Evolutionary conservation across 2,797 vertebrate species (phyloP).

Genomic region (Danio albolineatus): DNA sequence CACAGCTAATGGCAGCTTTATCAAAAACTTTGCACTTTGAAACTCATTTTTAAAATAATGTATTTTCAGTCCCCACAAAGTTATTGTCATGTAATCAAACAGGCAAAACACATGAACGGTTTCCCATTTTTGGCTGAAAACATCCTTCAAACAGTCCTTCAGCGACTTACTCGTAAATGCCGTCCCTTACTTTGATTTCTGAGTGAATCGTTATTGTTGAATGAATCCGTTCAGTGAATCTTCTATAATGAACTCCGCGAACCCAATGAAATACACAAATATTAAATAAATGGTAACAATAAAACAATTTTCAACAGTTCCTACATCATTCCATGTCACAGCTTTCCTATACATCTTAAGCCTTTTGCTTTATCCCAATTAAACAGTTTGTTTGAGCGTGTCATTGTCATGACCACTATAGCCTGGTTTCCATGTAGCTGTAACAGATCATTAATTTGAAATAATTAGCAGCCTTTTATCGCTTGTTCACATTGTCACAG

Average conservation of each 20-base stretch:
- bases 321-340: not conserved
- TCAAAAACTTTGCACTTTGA: too few relatives aligned
- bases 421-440: conserved; percentile 4
- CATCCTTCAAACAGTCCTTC: too few relatives aligned
- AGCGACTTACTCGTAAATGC: not conserved
- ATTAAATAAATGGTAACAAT: not conserved
- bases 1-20: too few relatives aligned
- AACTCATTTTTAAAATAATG: too few relatives aligned
- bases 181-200: not conserved
- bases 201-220: not conserved
- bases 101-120: too few relatives aligned
- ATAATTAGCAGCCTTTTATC: conserved; percentile 47
- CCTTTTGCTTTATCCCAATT: not conserved
- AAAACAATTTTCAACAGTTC: not conserved
- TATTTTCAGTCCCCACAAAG: too few relatives aligned
- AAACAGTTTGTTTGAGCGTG: not conserved
- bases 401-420: not conserved
- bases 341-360: not conserved
- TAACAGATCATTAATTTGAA: conserved; percentile 39
- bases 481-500: conserved; percentile 27
- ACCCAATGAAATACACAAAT: not conserved
- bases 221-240: not conserved
- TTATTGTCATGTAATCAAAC: too few relatives aligned
- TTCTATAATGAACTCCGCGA: not conserved
- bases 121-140: too few relatives aligned